Base-by-base conservation (phyloP, 2,888 invertebrate genomes). In the Microctonus hyperodae region DNA sequence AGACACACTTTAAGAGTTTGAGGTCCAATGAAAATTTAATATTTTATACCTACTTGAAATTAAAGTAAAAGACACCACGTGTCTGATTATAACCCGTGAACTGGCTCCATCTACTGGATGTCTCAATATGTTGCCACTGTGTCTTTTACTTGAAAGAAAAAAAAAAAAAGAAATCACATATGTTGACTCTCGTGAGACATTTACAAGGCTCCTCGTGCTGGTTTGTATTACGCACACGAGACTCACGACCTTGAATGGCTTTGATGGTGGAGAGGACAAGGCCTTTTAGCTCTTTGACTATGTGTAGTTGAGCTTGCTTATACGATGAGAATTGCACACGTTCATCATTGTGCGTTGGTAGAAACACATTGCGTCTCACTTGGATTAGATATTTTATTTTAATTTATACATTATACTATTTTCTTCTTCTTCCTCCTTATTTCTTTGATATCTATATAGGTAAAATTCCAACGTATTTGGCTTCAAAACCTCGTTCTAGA, bases 211-310 rank as follows among this genome's bases (percentile, higher is more conserved):
- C 58, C 11, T 40, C 44, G 40, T 58, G 59, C 40, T 40, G 48
- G 48, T n/a, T 60, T 58, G 28, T 40, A 25, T 60, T 60, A 60
- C 48, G 59, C 48, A 60, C 31, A 31, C 23, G 44, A 44, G 20
- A 40, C 25, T 2, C 75, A 44, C 80, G 82, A 81, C 82, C 83
- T 83, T 83, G 83, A 83, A 82, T 77, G 72, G 23, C 73, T 69
- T 72, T 44, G 75, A 75, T 76, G 72, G 71, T 71, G 69, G 71
- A 69, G 73, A 69, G 73, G 78, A 77, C 76, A 78, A 77, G 76
- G 74, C 78, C 77, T 81, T 44, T 44, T 44, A 44, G 44, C 16
- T 44, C n/a, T 16, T 16, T 16, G 16, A 44, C 44, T 20, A 20
- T n/a, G 16, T 44, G 16, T 16, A 44, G 44, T 20, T 4, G n/a